Evolutionary conservation across 1,140 invertebrate species (phyloP), one percentile per base, ranked within the genome.

Genomic region (Tyrophagus putrescentiae): DNA sequence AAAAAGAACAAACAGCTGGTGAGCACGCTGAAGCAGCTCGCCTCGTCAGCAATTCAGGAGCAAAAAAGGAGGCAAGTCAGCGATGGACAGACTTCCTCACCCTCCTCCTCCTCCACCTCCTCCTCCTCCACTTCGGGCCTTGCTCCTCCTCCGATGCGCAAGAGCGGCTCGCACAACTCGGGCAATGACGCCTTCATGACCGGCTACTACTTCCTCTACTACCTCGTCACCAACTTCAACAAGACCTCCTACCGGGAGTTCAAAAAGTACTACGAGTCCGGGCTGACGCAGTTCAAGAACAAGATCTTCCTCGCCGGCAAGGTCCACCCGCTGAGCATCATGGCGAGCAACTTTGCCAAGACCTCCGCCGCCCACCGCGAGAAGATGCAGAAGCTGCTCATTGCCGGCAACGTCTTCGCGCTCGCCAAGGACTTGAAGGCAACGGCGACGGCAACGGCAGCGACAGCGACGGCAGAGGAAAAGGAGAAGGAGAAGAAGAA

Each of bases 121-220:
- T n/a, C n/a, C n/a, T n/a, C n/a, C n/a, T n/a, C n/a, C n/a, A n/a
- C n/a, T n/a, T n/a, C n/a, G n/a, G n/a, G 21, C 36, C 36, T 39
- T 39, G 36, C 21, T 39, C 45, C 50, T 13, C 18, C 27, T 13
- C 13, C 52, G 25, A 27, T 48, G 45, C 32, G 27, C 18, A 54
- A 54, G 39, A n/a, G 7, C 3, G 59, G 65, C 16, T 65, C 68
- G 29, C 75, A 76, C 65, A 65, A 72, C 32, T 70, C 75, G 45
- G 75, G 75, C 4, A 73, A 70, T 67, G 75, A 76, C 68, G 72
- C 75, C 9, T 76, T 76, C 60, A 76, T 76, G 74, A 76, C 75
- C 23, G 75, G 72, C 3, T 75, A 68, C 57, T 68, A 68, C 29
- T 68, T 76, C 59, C 66, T 71, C 6, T 63, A 60, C 45, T 70